Base-by-base conservation (phyloP, 2,888 invertebrate genomes). In the Pediacus dermestoides region DNA sequence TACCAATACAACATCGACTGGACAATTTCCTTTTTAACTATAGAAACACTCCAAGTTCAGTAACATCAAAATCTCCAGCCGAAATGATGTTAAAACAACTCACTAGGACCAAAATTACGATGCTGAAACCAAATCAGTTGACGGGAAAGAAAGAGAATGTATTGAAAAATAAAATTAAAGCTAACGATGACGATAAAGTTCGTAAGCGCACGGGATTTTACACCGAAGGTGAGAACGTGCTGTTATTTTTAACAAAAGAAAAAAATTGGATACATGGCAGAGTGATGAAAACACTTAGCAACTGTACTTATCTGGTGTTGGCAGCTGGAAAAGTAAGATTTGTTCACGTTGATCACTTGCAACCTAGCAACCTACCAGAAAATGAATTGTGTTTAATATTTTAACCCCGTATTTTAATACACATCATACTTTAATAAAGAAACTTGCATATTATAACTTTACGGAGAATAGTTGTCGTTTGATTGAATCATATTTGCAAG, bases 1-100 rank as follows among this genome's bases (percentile, higher is more conserved):
- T 18, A n/a, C 21, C 21, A n/a, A 7, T 18, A 18, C 21, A 18
- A 18, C 21, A 18, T 18, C 6, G n/a, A 18, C n/a, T 18, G n/a
- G 21, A 18, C n/a, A 18, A 18, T 18, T 18, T 18, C 21, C n/a
- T 18, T 7, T 18, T 18, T 18, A n/a, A 6, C 6, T 18, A 18
- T n/a, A 18, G 21, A 18, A 18, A 18, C 21, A 18, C 21, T n/a
- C 21, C 21, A 18, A 7, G 6, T 18, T 18, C 21, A 6, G 21
- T 18, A 7, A 18, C 21, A n/a, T 7, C 6, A 7, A n/a, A 7
- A 18, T 18, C 6, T n/a, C 21, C 21, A 18, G n/a, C 6, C n/a
- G 21, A n/a, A n/a, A 7, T 18, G n/a, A 18, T 18, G 21, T 18
- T 18, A 7, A 18, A 18, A n/a, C 21, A 18, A 18, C 6, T n/a